Percentiles rank a stretch among this genome's conserved stretches.
Conservation (phyloP, 2,797 vertebrate species). For the Ciconia nigra region DNA sequence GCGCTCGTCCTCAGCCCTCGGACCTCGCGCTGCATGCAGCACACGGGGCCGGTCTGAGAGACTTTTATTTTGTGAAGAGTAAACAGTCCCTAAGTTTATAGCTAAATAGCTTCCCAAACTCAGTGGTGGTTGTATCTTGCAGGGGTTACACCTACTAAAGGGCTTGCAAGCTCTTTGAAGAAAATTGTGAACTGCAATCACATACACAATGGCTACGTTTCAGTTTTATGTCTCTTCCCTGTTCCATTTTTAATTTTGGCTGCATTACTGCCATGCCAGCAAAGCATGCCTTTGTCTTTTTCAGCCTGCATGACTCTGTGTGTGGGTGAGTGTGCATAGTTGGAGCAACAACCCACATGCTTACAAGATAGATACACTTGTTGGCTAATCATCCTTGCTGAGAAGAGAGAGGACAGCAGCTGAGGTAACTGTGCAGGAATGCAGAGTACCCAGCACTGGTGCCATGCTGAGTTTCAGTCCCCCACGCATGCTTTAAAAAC, state of each 20-base stretch:
- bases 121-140: neutral
- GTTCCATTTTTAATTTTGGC: constrained; percentile 28
- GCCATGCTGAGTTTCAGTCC: neutral
- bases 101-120: neutral
- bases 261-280: constrained; percentile 5
- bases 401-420: neutral
- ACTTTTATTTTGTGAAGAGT: neutral
- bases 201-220: neutral
- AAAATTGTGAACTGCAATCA: neutral
- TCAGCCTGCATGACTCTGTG: neutral
- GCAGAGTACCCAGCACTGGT: neutral
- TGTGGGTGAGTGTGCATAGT: neutral
- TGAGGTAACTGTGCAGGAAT: constrained; percentile 21
- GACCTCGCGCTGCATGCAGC: neutral
- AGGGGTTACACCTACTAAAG: neutral
- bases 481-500: neutral
- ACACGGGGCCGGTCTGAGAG: fast-evolving
- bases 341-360: neutral
- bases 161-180: neutral
- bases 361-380: neutral
- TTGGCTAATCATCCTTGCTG: neutral
- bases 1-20: fast-evolving
- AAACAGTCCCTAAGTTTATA: neutral
- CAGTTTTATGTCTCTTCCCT: neutral
- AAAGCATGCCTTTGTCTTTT: constrained; percentile 13